Percentiles rank a stretch among this genome's conserved stretches.
Conservation (phyloP, 64 coral and sea anemone species). For the Acropora yongei region DNA sequence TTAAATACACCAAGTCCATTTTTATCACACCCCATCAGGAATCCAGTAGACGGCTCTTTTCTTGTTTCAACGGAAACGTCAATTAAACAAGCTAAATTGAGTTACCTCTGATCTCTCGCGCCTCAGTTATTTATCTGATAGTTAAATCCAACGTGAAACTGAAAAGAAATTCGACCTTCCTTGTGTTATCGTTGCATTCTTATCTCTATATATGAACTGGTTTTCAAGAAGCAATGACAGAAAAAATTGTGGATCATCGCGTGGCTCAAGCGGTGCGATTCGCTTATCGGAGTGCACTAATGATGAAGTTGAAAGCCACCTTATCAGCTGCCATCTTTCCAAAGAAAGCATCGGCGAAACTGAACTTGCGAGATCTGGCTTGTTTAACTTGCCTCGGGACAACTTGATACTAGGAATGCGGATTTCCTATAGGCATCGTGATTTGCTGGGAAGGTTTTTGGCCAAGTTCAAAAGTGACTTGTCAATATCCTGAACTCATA, state of each 20-base stretch:
- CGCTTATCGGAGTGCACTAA: conserved; percentile 21
- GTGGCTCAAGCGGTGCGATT: conserved; percentile 9
- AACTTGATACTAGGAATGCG: background rate
- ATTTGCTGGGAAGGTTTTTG: conserved; percentile 47
- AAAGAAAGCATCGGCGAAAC: background rate
- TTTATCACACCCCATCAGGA: too few species aligned
- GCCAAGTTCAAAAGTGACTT: conserved; percentile 6
- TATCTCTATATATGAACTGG: too few species aligned
- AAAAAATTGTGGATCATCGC: conserved; percentile 15
- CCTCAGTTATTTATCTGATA: too few species aligned
- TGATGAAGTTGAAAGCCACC: conserved; percentile 44
- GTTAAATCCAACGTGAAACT: too few species aligned
- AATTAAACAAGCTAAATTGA: too few species aligned
- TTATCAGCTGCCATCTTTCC: conserved; percentile 40
- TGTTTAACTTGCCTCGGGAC: background rate
- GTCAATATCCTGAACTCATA: conserved; percentile 49
- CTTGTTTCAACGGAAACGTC: too few species aligned
- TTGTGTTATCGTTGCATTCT: too few species aligned
- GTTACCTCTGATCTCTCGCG: too few species aligned
- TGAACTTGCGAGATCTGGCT: conserved; percentile 36
- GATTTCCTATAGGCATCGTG: conserved; percentile 37
- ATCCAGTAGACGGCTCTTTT: too few species aligned
- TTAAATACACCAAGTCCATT: too few species aligned
- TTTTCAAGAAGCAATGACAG: background rate
- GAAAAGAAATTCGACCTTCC: too few species aligned